Percentiles rank a stretch among this genome's conserved stretches.
These are phyloP conservation scores for Amphibalanus amphitrite DNA, from an alignment of 1,140 invertebrate genomes.

Conservation along the genomic window DNA sequence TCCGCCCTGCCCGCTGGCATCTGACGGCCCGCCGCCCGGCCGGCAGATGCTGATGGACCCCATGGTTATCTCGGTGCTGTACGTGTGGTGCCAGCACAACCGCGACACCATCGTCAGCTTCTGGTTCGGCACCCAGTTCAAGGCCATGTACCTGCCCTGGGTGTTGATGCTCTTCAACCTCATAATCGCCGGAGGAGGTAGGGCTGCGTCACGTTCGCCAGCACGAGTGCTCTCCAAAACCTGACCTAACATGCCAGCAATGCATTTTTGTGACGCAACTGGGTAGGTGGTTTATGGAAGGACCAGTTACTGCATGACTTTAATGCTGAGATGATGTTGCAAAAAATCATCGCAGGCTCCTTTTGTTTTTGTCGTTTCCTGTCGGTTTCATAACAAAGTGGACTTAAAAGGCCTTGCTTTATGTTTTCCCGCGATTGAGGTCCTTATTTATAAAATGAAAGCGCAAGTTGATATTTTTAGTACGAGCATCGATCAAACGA, in stretches of 20 bases:
- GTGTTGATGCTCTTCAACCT: slow-evolving; percentile 88
- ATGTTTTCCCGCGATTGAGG: too few species aligned
- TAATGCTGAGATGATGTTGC: not conserved
- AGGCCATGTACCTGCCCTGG: slow-evolving; percentile 97
- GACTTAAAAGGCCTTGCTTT: too few species aligned
- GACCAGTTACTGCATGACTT: not conserved
- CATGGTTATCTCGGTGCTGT: slow-evolving; percentile 89
- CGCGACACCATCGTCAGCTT: slow-evolving; percentile 89
- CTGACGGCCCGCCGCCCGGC: too few species aligned
- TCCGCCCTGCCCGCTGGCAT: too few species aligned
- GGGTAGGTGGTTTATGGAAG: not conserved
- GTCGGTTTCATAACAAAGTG: not conserved
- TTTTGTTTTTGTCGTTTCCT: not conserved
- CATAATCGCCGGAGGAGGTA: slow-evolving; percentile 58
- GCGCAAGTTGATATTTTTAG: too few species aligned
- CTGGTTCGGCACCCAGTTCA: slow-evolving; percentile 97
- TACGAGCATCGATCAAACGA: too few species aligned
- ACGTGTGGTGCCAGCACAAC: slow-evolving; percentile 97
- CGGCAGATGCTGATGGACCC: slow-evolving; percentile 63
- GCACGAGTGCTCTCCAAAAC: not conserved
- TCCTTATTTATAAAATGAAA: too few species aligned
- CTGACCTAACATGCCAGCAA: not conserved
- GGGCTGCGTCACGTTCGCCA: not conserved
- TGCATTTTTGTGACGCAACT: not conserved
- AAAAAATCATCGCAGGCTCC: not conserved